Percentiles rank a stretch among this genome's conserved stretches.
Evolutionary conservation across 1,140 invertebrate species (phyloP).

Genomic region (Frieseomelitta varia): DNA sequence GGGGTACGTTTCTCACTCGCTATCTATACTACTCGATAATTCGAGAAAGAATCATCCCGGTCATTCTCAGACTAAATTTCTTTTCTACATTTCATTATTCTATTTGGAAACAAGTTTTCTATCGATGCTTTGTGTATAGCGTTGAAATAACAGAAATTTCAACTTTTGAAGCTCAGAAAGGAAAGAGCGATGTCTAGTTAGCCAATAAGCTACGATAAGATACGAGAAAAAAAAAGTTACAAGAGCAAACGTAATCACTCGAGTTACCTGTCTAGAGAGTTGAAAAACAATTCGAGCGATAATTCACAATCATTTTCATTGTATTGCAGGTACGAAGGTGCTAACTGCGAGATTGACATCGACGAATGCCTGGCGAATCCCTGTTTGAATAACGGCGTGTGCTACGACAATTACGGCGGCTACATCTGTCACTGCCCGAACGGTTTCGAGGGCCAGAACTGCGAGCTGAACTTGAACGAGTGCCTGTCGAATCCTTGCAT

Average conservation of each 20-base stretch:
- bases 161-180: neutral
- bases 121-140: no score
- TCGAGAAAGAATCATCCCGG: neutral
- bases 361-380: constrained; percentile 91
- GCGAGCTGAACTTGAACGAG: constrained; percentile 86
- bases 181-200: no score
- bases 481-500: constrained; percentile 87
- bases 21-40: neutral
- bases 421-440: constrained; percentile 92
- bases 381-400: constrained; percentile 90
- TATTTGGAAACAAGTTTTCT: no score
- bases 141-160: neutral
- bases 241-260: no score
- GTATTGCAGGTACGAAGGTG: constrained; percentile 86
- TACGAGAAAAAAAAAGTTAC: no score
- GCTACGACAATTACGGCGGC: constrained; percentile 90
- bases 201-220: no score
- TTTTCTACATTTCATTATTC: no score
- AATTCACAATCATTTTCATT: neutral
- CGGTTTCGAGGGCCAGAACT: constrained; percentile 91
- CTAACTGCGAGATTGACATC: constrained; percentile 91
- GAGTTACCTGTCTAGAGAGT: no score
- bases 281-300: no score
- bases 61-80: no score
- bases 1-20: constrained; percentile 75